These are phyloP conservation scores for Alfaro cultratus DNA, from an alignment of 2,797 vertebrate species.

Conservation along the genomic window DNA sequence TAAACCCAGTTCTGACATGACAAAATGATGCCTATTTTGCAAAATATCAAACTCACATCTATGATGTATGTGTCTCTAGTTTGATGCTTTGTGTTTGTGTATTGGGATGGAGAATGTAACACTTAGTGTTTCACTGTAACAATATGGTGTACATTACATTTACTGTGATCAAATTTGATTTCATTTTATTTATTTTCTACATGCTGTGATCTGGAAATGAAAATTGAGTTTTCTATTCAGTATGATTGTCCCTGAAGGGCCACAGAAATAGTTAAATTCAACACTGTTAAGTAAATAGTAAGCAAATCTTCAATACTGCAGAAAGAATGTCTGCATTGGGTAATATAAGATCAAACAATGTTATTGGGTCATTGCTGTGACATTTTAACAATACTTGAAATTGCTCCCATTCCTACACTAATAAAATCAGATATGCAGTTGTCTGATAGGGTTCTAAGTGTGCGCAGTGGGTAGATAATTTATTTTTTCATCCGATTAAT, in stretches of 20 bases:
- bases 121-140: neutral
- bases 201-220: neutral
- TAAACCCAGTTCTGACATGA: neutral
- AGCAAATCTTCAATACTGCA: neutral
- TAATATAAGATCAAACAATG: neutral
- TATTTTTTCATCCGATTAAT: neutral
- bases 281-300: neutral
- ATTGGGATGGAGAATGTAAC: neutral
- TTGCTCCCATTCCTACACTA: neutral
- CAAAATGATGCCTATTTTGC: neutral
- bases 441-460: neutral
- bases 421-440: neutral
- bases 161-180: neutral
- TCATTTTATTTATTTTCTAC: neutral
- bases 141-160: neutral
- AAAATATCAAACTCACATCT: neutral
- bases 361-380: neutral
- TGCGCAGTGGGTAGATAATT: neutral
- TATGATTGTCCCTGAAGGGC: neutral
- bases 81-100: neutral
- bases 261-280: neutral
- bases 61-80: neutral
- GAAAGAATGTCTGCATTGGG: neutral
- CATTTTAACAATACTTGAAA: neutral
- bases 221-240: neutral